These are phyloP conservation scores for Festucalex cinctus DNA, from an alignment of 2,113 vertebrate genomes.

Conservation along the genomic window DNA sequence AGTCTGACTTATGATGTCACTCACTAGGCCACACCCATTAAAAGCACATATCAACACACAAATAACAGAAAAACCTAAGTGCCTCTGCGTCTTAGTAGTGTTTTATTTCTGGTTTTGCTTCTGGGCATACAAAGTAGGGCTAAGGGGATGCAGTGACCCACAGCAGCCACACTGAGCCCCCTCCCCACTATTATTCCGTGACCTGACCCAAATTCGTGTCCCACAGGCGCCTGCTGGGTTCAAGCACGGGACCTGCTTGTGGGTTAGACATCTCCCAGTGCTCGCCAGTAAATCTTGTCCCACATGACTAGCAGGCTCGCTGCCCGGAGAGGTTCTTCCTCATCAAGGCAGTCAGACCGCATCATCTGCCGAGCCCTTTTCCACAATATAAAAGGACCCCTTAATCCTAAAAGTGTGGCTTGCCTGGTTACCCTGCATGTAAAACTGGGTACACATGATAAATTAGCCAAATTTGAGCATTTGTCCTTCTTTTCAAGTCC, in stretches of 20 bases:
- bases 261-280: slow-evolving; percentile 31
- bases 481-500: too few relatives aligned
- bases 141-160: slow-evolving; percentile 37
- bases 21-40: too few relatives aligned
- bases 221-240: slow-evolving; percentile 42
- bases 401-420: neutral
- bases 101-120: neutral
- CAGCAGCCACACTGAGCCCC: slow-evolving; percentile 33
- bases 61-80: too few relatives aligned
- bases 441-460: too few relatives aligned
- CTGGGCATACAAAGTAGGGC: slow-evolving; percentile 2
- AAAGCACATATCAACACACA: too few relatives aligned
- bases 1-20: too few relatives aligned
- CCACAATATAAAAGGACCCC: neutral
- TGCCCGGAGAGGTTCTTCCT: neutral
- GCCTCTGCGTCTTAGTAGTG: too few relatives aligned
- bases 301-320: neutral
- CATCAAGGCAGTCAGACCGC: neutral
- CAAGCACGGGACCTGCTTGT: slow-evolving; percentile 37
- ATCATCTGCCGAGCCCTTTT: neutral
- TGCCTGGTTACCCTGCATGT: neutral
- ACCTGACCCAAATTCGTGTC: slow-evolving; percentile 61
- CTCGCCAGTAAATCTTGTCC: slow-evolving; percentile 9
- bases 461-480: too few relatives aligned
- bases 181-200: slow-evolving; percentile 31